Evolutionary conservation across 2,888 invertebrate species (phyloP), one percentile per base, ranked within the genome.

Genomic region (Pristionchus entomophagus): DNA sequence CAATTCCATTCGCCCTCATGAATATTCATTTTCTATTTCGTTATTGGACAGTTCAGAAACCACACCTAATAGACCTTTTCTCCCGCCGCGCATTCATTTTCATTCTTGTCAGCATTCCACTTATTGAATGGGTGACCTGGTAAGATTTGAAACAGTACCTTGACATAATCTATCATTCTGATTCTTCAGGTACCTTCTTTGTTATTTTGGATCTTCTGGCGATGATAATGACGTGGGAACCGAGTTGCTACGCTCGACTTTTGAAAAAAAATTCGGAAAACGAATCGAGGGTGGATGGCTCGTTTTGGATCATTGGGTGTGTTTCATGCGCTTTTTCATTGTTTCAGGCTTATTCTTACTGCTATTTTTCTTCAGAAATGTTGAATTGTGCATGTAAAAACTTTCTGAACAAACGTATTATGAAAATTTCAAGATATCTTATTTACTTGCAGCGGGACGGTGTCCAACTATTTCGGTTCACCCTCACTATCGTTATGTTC

Each of bases 21-120:
- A 73, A 41, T 32, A 45, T 73, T 17, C 22, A 73, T 41, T 73
- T 73, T 26, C 73, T 73, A 41, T 73, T 41, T 73, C 73, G 73
- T 0, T 73, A 73, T 41, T 73, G 73, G 73, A 26, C 73, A 1
- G 73, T 73, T n/a, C 41, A 73, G 35, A 8, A 17, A 65, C 65
- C 65, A 0, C 65, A 17, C 17, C 35, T 65, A 3, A 35, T 65
- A 1, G 35, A 17, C 0, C 35, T 65, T 19, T 65, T 65, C 35
- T 65, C 32, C 2, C 65, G 65, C 35, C 19, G 32, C 2, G 2
- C 14, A 26, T 65, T 65, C 35, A 17, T 65, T n/a, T 0, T 29
- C 4, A 1, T 65, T 17, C 65, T 65, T 2, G 17, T 65, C 0
- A 1, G 32, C 3, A 65, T 65, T 35, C 12, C 65, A 12, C 17